phyloP scores from a whole-genome alignment of 1,140 invertebrate genomes.

The Sitophilus oryzae region DNA sequence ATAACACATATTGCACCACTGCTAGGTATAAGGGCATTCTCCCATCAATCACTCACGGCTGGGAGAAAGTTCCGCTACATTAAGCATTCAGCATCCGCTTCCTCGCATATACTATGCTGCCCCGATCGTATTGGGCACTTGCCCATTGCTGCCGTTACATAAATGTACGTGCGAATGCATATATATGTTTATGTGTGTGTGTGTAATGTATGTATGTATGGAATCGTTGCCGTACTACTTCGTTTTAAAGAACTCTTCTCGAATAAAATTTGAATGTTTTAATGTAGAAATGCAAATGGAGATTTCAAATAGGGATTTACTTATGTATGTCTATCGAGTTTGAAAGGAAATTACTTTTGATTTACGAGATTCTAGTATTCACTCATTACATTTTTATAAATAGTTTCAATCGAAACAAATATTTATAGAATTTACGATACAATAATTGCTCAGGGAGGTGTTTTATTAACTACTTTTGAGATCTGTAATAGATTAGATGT shows the following conservation, averaged over 20 bases:
- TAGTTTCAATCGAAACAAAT: too few species aligned
- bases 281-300: too few species aligned
- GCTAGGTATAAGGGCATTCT: constrained; percentile 42
- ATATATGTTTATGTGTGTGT: constrained; percentile 16
- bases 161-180: constrained; percentile 15
- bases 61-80: constrained; percentile 45
- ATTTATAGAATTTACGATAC: too few species aligned
- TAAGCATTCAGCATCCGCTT: constrained; percentile 42
- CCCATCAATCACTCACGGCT: constrained; percentile 45
- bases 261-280: constrained; percentile 25
- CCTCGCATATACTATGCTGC: constrained; percentile 34
- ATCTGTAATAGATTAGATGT: too few species aligned
- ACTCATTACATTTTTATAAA: too few species aligned
- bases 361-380: too few species aligned
- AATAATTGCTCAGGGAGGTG: too few species aligned
- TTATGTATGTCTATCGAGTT: too few species aligned
- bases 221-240: constrained; percentile 9
- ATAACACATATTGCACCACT: constrained; percentile 44
- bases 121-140: constrained; percentile 33
- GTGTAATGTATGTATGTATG: not conserved
- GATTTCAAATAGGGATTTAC: too few species aligned
- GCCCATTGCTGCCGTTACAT: constrained; percentile 27
- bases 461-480: too few species aligned
- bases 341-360: too few species aligned
- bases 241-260: constrained; percentile 20